These are phyloP conservation scores for Trididemnum nubilum DNA, from an alignment of 23 tunicate genomes.

Conservation along the genomic window DNA sequence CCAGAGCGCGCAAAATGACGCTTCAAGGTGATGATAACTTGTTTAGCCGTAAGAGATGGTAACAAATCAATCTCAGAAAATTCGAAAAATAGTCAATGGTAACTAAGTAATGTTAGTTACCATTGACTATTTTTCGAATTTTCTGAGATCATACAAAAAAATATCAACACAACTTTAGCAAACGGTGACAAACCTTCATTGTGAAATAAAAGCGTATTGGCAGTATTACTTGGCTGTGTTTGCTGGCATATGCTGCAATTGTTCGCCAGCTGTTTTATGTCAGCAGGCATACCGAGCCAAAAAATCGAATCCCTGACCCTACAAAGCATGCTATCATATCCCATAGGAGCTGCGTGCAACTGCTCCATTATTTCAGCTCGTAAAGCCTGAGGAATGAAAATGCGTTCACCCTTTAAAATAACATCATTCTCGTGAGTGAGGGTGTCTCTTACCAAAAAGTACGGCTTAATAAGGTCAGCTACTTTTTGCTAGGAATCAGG, in stretches of 20 bases:
- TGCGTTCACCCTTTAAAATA: slow-evolving; percentile 36
- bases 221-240: slow-evolving; percentile 3
- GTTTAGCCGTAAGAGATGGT: not conserved
- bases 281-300: slow-evolving; percentile 23
- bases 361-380: not conserved
- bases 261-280: slow-evolving; percentile 13
- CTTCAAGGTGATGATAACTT: slow-evolving; percentile 15
- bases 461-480: slow-evolving; percentile 8
- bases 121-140: no score
- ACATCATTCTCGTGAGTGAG: slow-evolving; percentile 7
- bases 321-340: slow-evolving; percentile 29
- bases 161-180: slow-evolving; percentile 36
- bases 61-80: slow-evolving; percentile 26
- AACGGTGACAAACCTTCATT: slow-evolving; percentile 16
- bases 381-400: slow-evolving; percentile 9
- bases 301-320: slow-evolving; percentile 25
- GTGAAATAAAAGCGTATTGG: slow-evolving; percentile 8
- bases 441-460: slow-evolving; percentile 26
- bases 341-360: slow-evolving; percentile 6
- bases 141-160: no score
- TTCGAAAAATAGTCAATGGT: slow-evolving; percentile 39
- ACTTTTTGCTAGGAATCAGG: not conserved
- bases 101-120: not conserved
- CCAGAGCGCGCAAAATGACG: slow-evolving; percentile 30
- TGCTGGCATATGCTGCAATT: slow-evolving; percentile 11